phyloP scores from a whole-genome alignment of 1,140 invertebrate genomes.

The Megalonaias nervosa region DNA sequence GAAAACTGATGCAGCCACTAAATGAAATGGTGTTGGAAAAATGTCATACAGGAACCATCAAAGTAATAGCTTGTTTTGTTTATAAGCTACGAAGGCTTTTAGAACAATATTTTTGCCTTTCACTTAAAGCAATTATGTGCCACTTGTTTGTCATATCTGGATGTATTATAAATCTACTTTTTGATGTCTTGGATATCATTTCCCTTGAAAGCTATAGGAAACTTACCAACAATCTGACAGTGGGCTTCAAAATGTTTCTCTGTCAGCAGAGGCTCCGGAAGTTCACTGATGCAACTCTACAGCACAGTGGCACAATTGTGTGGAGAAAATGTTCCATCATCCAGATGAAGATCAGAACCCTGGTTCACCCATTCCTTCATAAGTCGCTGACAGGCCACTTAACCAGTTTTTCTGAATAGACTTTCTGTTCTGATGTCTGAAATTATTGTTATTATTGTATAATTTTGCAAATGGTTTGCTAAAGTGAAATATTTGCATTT shows the following conservation, averaged over 20 bases:
- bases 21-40: too few relatives aligned
- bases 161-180: too few relatives aligned
- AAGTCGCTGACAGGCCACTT: conserved; percentile 87
- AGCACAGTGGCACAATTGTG: conserved; percentile 94
- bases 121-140: too few relatives aligned
- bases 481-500: too few relatives aligned
- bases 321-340: conserved; percentile 82
- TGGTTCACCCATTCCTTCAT: conserved; percentile 81
- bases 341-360: conserved; percentile 78
- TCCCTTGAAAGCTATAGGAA: background rate
- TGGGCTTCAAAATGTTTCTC: conserved; percentile 89
- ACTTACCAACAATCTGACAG: conserved; percentile 86
- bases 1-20: too few relatives aligned
- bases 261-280: conserved; percentile 93
- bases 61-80: too few relatives aligned
- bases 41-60: too few relatives aligned
- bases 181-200: too few relatives aligned
- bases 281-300: conserved; percentile 88
- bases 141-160: too few relatives aligned
- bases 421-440: conserved; percentile 89
- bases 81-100: too few relatives aligned
- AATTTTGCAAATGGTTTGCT: too few relatives aligned
- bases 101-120: too few relatives aligned
- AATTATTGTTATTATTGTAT: conserved; percentile 44
- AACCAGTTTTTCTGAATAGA: conserved; percentile 92